Percentiles rank a stretch among this genome's conserved stretches.
These are phyloP conservation scores for Dendrophyllia cribrosa DNA, from an alignment of 64 coral and sea anemone species.

Conservation along the genomic window DNA sequence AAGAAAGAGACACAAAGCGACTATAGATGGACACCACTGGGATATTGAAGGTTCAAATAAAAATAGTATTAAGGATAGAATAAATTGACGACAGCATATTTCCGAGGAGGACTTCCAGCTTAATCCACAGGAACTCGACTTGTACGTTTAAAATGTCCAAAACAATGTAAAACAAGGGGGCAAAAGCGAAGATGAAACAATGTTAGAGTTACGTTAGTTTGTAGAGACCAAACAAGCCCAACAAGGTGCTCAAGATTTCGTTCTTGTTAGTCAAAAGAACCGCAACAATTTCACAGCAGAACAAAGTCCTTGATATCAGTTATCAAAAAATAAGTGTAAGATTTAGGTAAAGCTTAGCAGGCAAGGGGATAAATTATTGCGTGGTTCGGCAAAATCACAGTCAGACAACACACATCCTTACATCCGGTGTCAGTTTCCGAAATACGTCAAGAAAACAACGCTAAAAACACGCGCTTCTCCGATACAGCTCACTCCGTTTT, in stretches of 20 bases:
- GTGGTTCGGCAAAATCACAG: slow-evolving; percentile 35
- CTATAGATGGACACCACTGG: background rate
- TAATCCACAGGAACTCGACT: slow-evolving; percentile 31
- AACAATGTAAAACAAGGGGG: background rate
- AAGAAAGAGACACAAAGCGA: background rate
- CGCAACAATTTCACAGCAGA: background rate
- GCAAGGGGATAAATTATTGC: slow-evolving; percentile 24
- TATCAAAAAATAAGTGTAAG: background rate
- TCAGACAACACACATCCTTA: slow-evolving; percentile 41
- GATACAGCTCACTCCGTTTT: background rate
- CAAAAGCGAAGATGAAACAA: background rate
- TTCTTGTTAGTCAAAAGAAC: background rate
- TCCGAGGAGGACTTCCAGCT: slow-evolving; percentile 45
- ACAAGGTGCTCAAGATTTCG: background rate
- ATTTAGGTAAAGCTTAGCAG: slow-evolving; percentile 20
- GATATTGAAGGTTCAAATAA: background rate
- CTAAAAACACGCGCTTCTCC: slow-evolving; percentile 38
- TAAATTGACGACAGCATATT: slow-evolving; percentile 31
- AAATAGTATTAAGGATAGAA: background rate
- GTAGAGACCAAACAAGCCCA: too few species aligned
- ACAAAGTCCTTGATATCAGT: too few species aligned
- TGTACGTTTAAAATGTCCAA: background rate
- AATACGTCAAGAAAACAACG: slow-evolving; percentile 25
- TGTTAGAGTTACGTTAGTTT: background rate
- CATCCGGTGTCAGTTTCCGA: slow-evolving; percentile 50